A percentile compares a stretch with the other conserved stretches of the same genome.
Conservation (phyloP, 1,140 invertebrate genomes). For the Scylla paramamosain region DNA sequence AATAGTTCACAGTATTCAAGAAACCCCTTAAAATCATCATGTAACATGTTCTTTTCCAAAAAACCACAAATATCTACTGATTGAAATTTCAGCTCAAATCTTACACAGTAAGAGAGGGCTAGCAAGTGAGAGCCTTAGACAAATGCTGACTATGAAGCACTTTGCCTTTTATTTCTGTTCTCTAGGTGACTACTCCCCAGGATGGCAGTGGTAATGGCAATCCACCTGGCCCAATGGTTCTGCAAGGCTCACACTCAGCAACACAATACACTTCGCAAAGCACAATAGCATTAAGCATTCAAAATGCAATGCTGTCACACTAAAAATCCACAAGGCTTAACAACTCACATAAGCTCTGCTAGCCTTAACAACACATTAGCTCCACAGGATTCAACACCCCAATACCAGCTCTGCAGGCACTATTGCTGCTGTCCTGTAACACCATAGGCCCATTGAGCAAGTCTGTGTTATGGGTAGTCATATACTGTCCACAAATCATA, state of each 20-base stretch:
- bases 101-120: conserved; percentile 41
- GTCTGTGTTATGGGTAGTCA: neutral
- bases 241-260: neutral
- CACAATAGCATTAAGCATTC: neutral
- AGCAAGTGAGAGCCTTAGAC: neutral
- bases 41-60: neutral
- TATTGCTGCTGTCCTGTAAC: neutral
- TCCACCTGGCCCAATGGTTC: neutral
- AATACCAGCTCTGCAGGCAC: neutral
- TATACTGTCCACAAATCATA: neutral
- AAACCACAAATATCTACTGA: neutral
- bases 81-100: neutral
- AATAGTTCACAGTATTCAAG: neutral
- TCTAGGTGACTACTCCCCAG: neutral
- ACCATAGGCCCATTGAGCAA: neutral
- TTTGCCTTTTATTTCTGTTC: neutral
- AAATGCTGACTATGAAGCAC: neutral
- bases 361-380: too few species aligned
- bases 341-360: too few species aligned
- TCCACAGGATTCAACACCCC: neutral
- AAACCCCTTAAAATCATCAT: conserved; percentile 1
- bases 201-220: neutral
- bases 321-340: too few species aligned
- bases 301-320: neutral
- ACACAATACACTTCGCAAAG: neutral